A percentile compares a stretch with the other conserved stretches of the same genome.
phyloP scores from a whole-genome alignment of 1,140 invertebrate genomes.

The Maconellicoccus hirsutus region DNA sequence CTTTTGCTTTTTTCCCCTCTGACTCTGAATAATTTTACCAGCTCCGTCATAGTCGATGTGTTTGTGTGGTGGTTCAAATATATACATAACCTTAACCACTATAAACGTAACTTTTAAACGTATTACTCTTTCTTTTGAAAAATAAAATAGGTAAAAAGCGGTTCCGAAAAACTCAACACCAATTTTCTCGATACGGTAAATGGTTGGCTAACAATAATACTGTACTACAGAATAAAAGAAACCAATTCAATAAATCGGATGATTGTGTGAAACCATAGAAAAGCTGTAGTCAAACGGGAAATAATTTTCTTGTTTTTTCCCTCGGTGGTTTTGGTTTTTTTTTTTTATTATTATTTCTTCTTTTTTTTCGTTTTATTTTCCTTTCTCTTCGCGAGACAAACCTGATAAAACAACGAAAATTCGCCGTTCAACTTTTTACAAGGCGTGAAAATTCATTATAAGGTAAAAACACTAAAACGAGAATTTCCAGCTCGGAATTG shows the following conservation, averaged over 20 bases:
- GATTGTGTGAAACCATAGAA: neutral
- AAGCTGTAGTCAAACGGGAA: neutral
- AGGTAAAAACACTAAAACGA: neutral
- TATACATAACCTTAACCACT: too few relatives aligned
- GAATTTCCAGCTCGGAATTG: neutral
- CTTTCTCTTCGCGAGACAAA: neutral
- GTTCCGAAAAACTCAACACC: neutral
- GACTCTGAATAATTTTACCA: too few relatives aligned
- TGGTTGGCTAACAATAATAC: neutral
- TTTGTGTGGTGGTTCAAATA: too few relatives aligned
- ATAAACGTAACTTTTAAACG: too few relatives aligned
- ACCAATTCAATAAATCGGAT: constrained; percentile 9
- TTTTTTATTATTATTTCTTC: neutral
- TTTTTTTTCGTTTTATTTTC: neutral
- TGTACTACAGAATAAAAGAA: neutral
- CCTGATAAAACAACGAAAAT: neutral
- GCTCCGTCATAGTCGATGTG: too few relatives aligned
- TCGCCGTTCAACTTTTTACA: neutral
- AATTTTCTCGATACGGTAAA: neutral
- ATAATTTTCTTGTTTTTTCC: neutral
- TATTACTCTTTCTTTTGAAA: too few relatives aligned
- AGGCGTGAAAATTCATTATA: neutral
- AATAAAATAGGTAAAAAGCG: neutral
- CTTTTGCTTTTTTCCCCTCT: too few relatives aligned
- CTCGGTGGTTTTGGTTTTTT: neutral